phyloP scores from a whole-genome alignment of 2,113 vertebrate species.

The Ptychochromis oligacanthus region DNA sequence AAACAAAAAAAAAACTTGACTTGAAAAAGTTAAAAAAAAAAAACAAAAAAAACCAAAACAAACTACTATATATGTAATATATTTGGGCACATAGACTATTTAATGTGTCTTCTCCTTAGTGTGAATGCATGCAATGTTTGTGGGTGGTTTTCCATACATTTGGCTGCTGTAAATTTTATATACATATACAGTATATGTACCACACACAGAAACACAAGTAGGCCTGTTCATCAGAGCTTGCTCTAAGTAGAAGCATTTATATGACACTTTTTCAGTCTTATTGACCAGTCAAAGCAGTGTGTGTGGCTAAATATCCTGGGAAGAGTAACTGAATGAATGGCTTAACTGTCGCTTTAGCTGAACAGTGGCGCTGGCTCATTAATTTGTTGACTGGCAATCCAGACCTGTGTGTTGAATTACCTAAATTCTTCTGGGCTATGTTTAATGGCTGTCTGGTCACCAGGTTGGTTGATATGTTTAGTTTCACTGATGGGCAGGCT shows the following conservation, averaged over 20 bases:
- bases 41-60: background rate
- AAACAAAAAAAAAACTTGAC: background rate
- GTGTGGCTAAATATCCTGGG: background rate
- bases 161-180: background rate
- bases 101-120: background rate
- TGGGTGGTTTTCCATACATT: background rate
- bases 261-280: background rate
- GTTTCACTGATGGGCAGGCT: background rate
- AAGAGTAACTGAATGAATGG: background rate
- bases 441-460: background rate
- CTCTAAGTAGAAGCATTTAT: background rate
- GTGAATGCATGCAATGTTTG: background rate
- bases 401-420: background rate
- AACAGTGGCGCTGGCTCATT: conserved; percentile 12
- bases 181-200: background rate
- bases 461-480: background rate
- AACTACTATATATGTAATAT: no score
- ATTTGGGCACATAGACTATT: no score
- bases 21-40: no score
- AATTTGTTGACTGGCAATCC: background rate
- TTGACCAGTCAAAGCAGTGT: background rate
- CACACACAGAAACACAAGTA: background rate
- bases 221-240: background rate
- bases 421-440: background rate
- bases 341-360: background rate